Evolutionary conservation across 2,888 invertebrate species (phyloP).

Genomic region (Chaitophorus viminalis): DNA sequence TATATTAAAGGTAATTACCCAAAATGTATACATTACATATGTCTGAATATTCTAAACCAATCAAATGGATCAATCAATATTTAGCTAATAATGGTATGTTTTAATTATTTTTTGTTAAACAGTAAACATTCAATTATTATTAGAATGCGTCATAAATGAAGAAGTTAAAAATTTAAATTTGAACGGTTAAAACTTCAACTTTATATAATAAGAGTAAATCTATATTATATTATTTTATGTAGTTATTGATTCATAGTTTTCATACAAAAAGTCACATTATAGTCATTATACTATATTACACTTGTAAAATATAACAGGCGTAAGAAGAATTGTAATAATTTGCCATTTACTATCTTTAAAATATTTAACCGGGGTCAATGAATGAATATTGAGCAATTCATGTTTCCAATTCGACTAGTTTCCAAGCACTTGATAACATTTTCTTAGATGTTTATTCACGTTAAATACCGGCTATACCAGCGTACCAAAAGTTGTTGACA

Average conservation of each 20-base stretch:
- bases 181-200: not conserved
- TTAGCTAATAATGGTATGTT: not conserved
- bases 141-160: not conserved
- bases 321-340: too few relatives aligned
- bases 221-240: not conserved
- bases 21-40: too few relatives aligned
- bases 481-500: slow-evolving; percentile 6
- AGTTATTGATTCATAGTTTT: not conserved
- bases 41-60: too few relatives aligned
- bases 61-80: too few relatives aligned
- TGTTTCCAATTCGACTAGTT: not conserved
- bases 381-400: slow-evolving; percentile 21
- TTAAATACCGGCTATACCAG: not conserved
- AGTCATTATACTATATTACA: not conserved
- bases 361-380: not conserved
- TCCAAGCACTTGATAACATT: not conserved
- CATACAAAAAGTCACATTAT: not conserved
- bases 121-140: not conserved
- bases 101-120: not conserved
- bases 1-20: too few relatives aligned
- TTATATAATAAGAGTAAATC: not conserved
- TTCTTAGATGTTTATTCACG: not conserved
- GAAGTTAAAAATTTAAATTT: not conserved
- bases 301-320: too few relatives aligned
- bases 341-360: not conserved